Evolutionary conservation across 2,113 vertebrate species (phyloP), one percentile per base, ranked within the genome.

Genomic region (Coregonus clupeaformis): DNA sequence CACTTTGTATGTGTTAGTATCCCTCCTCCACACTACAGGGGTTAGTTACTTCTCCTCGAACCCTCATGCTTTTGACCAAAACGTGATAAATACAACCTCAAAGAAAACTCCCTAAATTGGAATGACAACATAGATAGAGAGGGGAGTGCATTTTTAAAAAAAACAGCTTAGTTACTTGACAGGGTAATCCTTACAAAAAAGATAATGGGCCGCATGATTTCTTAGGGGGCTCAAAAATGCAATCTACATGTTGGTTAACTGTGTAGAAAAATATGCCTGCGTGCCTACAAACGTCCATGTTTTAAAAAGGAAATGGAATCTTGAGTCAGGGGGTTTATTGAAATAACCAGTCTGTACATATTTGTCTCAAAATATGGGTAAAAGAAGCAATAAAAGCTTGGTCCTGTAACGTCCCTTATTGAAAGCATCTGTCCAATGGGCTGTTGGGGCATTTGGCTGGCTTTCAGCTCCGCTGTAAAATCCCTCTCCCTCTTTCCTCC

Each of bases 401-500:
- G 77, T 42, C 36, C 36, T 42, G 36, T 42, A 42, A 42, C 36
- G 9, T 71, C 69, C 9, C 64, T 82, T 82, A 87, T 84, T 87
- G 68, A 67, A 87, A 87, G 80, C 83, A 85, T 82, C 77, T 87
- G 83, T 83, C 71, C 49, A 69, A 42, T 78, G 76, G 62, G 75
- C 84, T 76, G 74, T 71, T 69, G 77, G 72, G 79, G 77, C 73
- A 69, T 76, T 73, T 83, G 72, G 80, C 81, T 75, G 69, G 47
- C 29, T 74, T 64, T 77, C 77, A 55, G 71, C 69, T 68, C 68
- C 63, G 42, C 75, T 78, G 78, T 85, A 71, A 71, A 85, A 79
- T 52, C 77, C 72, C 67, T 66, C 63, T 72, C 63, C 29, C 30
- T 29, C 62, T 14, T 67, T 32, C n/a, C 30, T 32, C 6, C 30